Percentiles rank a stretch among this genome's conserved stretches.
Conservation (phyloP, 2,888 invertebrate genomes). For the Latheticus oryzae region DNA sequence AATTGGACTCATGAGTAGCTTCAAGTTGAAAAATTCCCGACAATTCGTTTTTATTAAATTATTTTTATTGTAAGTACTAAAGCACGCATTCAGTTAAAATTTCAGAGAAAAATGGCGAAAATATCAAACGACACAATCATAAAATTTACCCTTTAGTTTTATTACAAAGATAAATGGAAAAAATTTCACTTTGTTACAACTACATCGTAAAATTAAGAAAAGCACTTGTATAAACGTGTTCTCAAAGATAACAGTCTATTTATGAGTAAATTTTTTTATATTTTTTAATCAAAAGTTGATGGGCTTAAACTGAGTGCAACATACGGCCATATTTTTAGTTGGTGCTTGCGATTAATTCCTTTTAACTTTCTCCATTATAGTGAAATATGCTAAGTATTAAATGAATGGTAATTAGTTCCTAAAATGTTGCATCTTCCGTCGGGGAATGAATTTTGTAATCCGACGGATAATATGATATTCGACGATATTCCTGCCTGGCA, state of each 20-base stretch:
- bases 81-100: constrained; percentile 12
- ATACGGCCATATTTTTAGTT: too few relatives aligned
- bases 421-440: not conserved
- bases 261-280: constrained; percentile 13
- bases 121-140: constrained; percentile 11
- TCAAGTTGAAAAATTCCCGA: constrained; percentile 15
- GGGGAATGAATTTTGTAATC: too few relatives aligned
- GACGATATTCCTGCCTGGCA: too few relatives aligned
- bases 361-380: too few relatives aligned
- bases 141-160: constrained; percentile 6
- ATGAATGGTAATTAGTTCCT: too few relatives aligned
- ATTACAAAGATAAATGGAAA: constrained; percentile 20
- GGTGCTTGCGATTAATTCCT: too few relatives aligned
- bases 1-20: constrained; percentile 31
- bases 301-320: too few relatives aligned
- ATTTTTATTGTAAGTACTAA: constrained; percentile 9
- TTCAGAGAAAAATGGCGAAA: constrained; percentile 15
- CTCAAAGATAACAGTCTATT: constrained; percentile 13
- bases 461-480: too few relatives aligned
- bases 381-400: too few relatives aligned
- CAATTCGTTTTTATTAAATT: constrained; percentile 20
- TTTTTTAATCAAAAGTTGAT: constrained; percentile 12
- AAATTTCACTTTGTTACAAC: constrained; percentile 15
- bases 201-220: constrained; percentile 12
- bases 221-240: constrained; percentile 22